phyloP scores from a whole-genome alignment of 2,797 vertebrate species.

The Gymnoscopelus microlampas region DNA sequence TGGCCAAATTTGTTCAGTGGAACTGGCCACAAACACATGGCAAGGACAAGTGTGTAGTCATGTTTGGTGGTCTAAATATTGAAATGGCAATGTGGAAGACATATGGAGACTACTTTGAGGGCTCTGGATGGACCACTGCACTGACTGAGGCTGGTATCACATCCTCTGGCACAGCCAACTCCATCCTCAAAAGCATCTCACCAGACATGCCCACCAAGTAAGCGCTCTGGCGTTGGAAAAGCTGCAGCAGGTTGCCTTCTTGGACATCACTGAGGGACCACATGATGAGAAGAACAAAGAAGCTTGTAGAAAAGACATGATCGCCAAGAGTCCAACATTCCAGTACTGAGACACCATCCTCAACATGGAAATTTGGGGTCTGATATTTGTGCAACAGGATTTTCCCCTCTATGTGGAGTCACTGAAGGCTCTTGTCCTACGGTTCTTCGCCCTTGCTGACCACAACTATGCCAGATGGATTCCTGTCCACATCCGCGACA shows the following conservation, averaged over 20 bases:
- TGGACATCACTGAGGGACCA: not conserved
- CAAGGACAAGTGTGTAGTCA: slow-evolving; percentile 5
- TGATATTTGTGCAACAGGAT: too few relatives aligned
- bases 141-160: slow-evolving; percentile 7
- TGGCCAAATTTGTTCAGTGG: slow-evolving; percentile 1
- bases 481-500: too few relatives aligned
- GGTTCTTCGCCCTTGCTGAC: too few relatives aligned
- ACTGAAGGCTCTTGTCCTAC: too few relatives aligned
- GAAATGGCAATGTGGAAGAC: slow-evolving; percentile 7
- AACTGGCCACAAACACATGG: slow-evolving; percentile 1
- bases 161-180: slow-evolving; percentile 15
- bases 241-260: slow-evolving; percentile 2
- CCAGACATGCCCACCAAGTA: slow-evolving; percentile 10
- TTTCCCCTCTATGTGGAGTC: too few relatives aligned
- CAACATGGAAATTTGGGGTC: too few relatives aligned
- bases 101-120: slow-evolving; percentile 5
- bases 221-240: not conserved
- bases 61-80: not conserved
- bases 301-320: not conserved
- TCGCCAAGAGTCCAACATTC: not conserved
- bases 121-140: slow-evolving; percentile 12
- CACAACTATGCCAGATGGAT: too few relatives aligned
- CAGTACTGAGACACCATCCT: too few relatives aligned
- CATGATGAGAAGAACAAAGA: not conserved
- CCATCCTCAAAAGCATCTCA: slow-evolving; percentile 5